A percentile compares a stretch with the other conserved stretches of the same genome.
Evolutionary conservation across 2,888 invertebrate species (phyloP).

Genomic region (Cryptocephalus moraei): DNA sequence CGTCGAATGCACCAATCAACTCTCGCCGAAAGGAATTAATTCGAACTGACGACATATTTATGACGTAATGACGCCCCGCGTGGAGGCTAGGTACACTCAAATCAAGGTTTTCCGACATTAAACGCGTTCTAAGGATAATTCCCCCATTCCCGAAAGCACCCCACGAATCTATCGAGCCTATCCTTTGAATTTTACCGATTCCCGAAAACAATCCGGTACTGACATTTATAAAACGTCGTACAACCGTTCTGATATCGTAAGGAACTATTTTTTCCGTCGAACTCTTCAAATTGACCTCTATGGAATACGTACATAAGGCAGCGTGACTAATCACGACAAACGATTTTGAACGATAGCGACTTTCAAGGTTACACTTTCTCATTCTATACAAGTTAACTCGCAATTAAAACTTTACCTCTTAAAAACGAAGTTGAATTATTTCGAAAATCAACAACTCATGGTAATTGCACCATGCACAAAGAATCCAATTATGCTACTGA

Average conservation of each 20-base stretch:
- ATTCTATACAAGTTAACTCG: too few species aligned
- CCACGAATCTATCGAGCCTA: too few species aligned
- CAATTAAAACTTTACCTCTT: too few species aligned
- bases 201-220: not conserved
- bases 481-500: too few species aligned
- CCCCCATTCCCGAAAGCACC: not conserved
- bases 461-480: too few species aligned
- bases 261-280: slow-evolving; percentile 11
- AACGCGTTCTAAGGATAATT: slow-evolving; percentile 25
- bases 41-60: slow-evolving; percentile 36
- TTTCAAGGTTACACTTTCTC: slow-evolving; percentile 17
- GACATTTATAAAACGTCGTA: slow-evolving; percentile 15
- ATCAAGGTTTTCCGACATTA: slow-evolving; percentile 36
- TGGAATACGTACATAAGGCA: slow-evolving; percentile 7
- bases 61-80: slow-evolving; percentile 35
- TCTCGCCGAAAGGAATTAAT: slow-evolving; percentile 24
- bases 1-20: slow-evolving; percentile 34
- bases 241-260: slow-evolving; percentile 1
- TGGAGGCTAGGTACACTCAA: slow-evolving; percentile 35
- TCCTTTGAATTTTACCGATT: too few species aligned
- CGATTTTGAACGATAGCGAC: slow-evolving; percentile 11
- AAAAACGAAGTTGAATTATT: too few species aligned
- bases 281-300: slow-evolving; percentile 10
- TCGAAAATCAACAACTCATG: too few species aligned
- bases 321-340: slow-evolving; percentile 2